Base-by-base conservation (phyloP, 2,113 vertebrate genomes). In the Otocyon megalotis region DNA sequence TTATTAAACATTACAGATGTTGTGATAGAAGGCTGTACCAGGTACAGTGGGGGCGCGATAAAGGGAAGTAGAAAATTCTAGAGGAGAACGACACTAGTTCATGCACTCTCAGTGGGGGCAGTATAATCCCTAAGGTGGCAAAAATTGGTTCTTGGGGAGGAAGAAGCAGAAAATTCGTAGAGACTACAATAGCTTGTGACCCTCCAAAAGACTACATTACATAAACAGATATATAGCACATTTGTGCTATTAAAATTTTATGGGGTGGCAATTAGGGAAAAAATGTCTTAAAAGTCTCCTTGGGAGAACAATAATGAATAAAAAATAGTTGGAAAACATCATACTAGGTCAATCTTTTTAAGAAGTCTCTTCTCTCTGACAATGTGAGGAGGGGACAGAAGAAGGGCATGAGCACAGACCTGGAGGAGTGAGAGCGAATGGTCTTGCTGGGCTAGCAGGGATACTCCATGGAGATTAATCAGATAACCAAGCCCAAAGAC, bases 261-360 rank as follows among this genome's bases (percentile, higher is more conserved):
- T 48, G 1, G 26, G 79, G 5, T 85, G 6, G 6, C 60, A 90
- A 54, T 94, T 89, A 90, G 56, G 62, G 48, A 48, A 93, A 76
- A 95, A 82, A 72, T 56, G 60, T 69, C 74, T 89, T 76, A 19
- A 60, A 87, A 82, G n/a, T 93, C 35, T 92, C 53, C 54, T 93
- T 43, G 17, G 65, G 20, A 8, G 19, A 54, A 14, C 20, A 60
- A 8, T 79, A 83, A 88, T 60, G 54, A 91, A 91, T 69, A 35
- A 22, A 74, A 74, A 54, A 43, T 72, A 28, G 74, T 50, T 80
- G 26, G 15, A 20, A 84, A 95, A 35, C 32, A 84, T 13, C 14
- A 5, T 30, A 62, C 69, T 37, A 32, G n/a, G 50, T 76, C n/a
- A 14, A 22, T 85, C 43, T 74, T 62, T 35, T 65, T 82, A 71